These are phyloP conservation scores for Garra rufa DNA, from an alignment of 2,113 vertebrate species.

Conservation along the genomic window DNA sequence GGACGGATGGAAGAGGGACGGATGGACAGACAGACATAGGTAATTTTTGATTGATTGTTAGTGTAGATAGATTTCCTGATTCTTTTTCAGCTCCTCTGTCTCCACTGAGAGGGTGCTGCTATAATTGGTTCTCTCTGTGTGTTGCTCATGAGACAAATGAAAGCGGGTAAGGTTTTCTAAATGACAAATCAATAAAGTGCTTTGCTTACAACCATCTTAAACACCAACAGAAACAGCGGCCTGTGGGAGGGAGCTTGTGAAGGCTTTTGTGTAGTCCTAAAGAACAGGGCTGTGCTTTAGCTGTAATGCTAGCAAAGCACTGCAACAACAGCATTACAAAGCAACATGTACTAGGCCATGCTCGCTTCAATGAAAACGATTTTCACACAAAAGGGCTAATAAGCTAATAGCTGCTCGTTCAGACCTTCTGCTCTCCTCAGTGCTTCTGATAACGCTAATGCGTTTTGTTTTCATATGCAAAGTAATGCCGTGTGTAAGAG, in stretches of 20 bases:
- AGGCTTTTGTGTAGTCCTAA: conserved; percentile 18
- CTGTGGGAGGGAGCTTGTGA: background rate
- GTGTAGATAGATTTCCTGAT: background rate
- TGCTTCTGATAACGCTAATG: conserved; percentile 37
- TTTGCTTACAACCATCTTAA: conserved; percentile 48
- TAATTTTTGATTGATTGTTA: background rate
- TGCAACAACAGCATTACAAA: conserved; percentile 35
- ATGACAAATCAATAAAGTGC: conserved; percentile 59
- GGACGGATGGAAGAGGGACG: too few species aligned
- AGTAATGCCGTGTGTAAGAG: conserved; percentile 5
- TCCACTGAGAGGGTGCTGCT: conserved; percentile 2
- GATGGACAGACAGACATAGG: background rate
- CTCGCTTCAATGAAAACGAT: conserved; percentile 32
- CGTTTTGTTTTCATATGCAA: conserved; percentile 47
- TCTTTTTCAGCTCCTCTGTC: background rate
- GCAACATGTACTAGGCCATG: conserved; percentile 13
- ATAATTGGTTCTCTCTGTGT: conserved; percentile 46
- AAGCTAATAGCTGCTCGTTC: conserved; percentile 31
- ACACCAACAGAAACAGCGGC: background rate
- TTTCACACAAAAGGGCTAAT: conserved; percentile 44
- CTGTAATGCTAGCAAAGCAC: conserved; percentile 5
- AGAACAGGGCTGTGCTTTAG: conserved; percentile 1
- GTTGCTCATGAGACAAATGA: conserved; percentile 46
- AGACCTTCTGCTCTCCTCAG: conserved; percentile 32
- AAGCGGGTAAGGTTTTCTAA: conserved; percentile 48